Conservation (phyloP, 1,140 invertebrate genomes). For the Manduca sexta region DNA sequence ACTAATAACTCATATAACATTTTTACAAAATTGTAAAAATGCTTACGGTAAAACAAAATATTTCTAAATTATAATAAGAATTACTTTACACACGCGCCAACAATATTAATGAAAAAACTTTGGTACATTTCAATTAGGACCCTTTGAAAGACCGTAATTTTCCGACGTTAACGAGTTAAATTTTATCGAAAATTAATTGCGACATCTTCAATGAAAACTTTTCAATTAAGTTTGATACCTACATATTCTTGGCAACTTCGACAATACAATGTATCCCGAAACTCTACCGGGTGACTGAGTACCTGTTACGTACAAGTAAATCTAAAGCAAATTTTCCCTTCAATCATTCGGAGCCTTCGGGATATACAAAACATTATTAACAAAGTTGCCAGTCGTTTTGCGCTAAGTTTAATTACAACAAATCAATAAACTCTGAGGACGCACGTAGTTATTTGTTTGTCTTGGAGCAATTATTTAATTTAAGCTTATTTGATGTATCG, state of each 20-base stretch:
- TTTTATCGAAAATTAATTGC: conserved; percentile 72
- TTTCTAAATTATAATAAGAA: not conserved
- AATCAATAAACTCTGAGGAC: conserved; percentile 18
- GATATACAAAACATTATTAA: conserved; percentile 24
- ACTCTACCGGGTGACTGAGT: conserved; percentile 27
- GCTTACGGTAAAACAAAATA: too few relatives aligned
- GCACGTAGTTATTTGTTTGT: conserved; percentile 8
- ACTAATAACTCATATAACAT: too few relatives aligned
- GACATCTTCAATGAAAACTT: conserved; percentile 69
- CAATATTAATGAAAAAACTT: conserved; percentile 64
- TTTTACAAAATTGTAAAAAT: too few relatives aligned
- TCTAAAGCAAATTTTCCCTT: conserved; percentile 40
- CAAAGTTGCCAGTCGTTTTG: conserved; percentile 17
- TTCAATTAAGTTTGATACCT: conserved; percentile 57
- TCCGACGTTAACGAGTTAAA: conserved; percentile 66
- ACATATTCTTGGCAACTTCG: conserved; percentile 53
- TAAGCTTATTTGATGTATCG: too few relatives aligned
- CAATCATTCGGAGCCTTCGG: conserved; percentile 27
- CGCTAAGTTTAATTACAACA: conserved; percentile 20
- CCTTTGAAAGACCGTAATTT: conserved; percentile 58
- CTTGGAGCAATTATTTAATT: not conserved
- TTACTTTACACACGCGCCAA: not conserved
- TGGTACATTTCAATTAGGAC: conserved; percentile 60
- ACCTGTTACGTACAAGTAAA: conserved; percentile 27
- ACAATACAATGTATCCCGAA: conserved; percentile 34